Conservation (phyloP, 1,140 invertebrate species). For the Helicoverpa zea region DNA sequence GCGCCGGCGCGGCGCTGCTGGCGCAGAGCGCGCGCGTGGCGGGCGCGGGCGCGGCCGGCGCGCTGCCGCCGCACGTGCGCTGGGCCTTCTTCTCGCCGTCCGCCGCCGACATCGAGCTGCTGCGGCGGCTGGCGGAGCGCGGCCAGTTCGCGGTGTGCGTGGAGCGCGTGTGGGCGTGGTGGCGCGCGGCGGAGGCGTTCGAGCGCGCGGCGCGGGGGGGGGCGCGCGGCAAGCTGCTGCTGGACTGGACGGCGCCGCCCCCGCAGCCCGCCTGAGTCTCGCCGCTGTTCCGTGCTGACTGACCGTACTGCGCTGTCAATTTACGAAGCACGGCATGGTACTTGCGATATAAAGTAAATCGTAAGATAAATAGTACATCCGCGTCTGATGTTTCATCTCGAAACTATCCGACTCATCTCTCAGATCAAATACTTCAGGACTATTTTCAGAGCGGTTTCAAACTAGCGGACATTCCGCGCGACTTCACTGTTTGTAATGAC, state of each 20-base stretch:
- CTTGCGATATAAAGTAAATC: too few relatives aligned
- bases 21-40: slow-evolving; percentile 50
- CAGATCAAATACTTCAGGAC: too few relatives aligned
- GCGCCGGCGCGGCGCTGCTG: slow-evolving; percentile 83
- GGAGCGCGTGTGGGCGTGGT: slow-evolving; percentile 25
- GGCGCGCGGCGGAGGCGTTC: slow-evolving; percentile 24
- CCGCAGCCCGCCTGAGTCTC: background rate
- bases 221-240: slow-evolving; percentile 32
- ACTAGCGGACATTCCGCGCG: too few relatives aligned
- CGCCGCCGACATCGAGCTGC: slow-evolving; percentile 61
- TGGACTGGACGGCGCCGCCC: slow-evolving; percentile 15
- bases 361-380: too few relatives aligned
- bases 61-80: slow-evolving; percentile 59
- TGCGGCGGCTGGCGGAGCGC: slow-evolving; percentile 65
- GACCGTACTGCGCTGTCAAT: too few relatives aligned
- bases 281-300: too few relatives aligned
- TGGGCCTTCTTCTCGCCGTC: slow-evolving; percentile 68
- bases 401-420: too few relatives aligned
- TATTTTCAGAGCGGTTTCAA: too few relatives aligned
- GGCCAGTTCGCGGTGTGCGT: slow-evolving; percentile 43
- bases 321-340: too few relatives aligned
- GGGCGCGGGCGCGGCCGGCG: slow-evolving; percentile 30
- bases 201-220: slow-evolving; percentile 24
- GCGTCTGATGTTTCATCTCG: too few relatives aligned
- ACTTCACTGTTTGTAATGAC: too few relatives aligned